phyloP scores from a whole-genome alignment of 1,140 invertebrate species.

The Hestina assimilis region DNA sequence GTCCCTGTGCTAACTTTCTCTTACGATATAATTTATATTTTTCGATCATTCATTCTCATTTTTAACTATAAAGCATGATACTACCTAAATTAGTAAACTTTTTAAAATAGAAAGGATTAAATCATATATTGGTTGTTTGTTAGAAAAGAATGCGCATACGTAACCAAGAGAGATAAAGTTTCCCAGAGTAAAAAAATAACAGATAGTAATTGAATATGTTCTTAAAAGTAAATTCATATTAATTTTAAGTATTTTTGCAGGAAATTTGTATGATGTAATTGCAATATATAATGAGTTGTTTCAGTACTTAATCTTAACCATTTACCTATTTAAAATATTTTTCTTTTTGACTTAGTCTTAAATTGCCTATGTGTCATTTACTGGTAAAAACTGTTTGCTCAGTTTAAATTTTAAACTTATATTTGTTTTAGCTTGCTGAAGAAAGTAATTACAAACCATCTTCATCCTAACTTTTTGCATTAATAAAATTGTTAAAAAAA shows the following conservation, averaged over 20 bases:
- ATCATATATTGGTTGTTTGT: background rate
- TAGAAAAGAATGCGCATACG: slow-evolving; percentile 1
- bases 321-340: too few species aligned
- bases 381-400: too few species aligned
- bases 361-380: too few species aligned
- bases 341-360: too few species aligned
- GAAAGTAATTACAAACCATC: too few species aligned
- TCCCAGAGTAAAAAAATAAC: background rate
- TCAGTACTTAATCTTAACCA: background rate
- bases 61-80: too few species aligned
- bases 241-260: background rate
- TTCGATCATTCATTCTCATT: background rate
- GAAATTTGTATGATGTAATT: background rate
- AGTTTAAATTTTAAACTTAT: too few species aligned
- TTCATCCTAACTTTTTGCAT: too few species aligned
- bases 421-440: too few species aligned
- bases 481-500: too few species aligned
- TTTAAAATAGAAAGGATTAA: background rate
- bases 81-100: background rate
- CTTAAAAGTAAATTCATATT: background rate
- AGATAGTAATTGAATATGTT: background rate
- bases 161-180: slow-evolving; percentile 3
- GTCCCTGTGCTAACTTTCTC: slow-evolving; percentile 35
- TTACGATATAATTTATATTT: slow-evolving; percentile 15
- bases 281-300: too few species aligned